phyloP scores from a whole-genome alignment of 2,113 vertebrate species.

The Herpailurus yagouaroundi region DNA sequence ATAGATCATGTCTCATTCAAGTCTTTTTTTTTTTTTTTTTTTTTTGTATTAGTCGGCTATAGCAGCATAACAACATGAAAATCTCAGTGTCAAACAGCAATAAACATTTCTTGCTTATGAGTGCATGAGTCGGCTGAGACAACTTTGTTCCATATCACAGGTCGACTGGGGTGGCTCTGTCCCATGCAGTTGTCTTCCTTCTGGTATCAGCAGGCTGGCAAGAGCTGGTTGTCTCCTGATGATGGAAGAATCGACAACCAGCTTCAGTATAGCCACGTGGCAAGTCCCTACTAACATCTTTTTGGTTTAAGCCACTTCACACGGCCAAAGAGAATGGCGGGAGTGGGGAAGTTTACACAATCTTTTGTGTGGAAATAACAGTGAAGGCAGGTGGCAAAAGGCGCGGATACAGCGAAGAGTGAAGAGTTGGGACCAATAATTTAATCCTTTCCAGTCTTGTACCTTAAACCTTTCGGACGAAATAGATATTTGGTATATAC shows the following conservation, averaged over 20 bases:
- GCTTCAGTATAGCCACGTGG: background rate
- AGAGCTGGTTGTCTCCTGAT: background rate
- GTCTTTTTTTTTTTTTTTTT: background rate
- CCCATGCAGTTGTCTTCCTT: background rate
- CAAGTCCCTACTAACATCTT: background rate
- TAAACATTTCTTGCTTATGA: background rate
- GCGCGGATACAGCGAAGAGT: background rate
- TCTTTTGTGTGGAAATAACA: background rate
- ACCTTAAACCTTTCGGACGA: background rate
- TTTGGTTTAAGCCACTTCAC: background rate
- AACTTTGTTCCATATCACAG: background rate
- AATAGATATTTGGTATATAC: background rate
- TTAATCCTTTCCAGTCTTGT: background rate
- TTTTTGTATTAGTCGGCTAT: background rate
- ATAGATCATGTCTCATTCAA: background rate
- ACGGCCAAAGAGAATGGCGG: background rate
- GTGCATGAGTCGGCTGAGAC: background rate
- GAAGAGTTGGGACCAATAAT: background rate
- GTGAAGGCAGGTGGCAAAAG: background rate
- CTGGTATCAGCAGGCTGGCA: background rate
- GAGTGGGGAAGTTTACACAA: too few species aligned
- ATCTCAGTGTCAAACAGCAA: background rate
- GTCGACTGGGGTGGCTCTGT: background rate
- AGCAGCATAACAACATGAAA: background rate
- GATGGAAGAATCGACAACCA: background rate